Percentiles rank a stretch among this genome's conserved stretches.
Conservation (phyloP, 2,888 invertebrate species). For the Ichneumon xanthorius region DNA sequence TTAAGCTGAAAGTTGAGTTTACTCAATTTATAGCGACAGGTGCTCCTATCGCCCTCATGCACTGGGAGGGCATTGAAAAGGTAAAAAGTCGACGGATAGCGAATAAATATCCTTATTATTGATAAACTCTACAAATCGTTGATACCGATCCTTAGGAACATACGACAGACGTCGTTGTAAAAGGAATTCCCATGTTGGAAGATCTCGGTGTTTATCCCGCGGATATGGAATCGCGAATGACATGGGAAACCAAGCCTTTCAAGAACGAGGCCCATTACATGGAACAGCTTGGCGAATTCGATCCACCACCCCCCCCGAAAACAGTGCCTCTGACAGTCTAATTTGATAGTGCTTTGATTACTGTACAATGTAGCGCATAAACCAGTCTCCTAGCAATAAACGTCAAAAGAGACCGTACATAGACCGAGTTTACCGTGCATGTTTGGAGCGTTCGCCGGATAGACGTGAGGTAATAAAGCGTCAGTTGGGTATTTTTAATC, state of each 20-base stretch:
- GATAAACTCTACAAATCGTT: not conserved
- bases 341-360: conserved; percentile 28
- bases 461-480: not conserved
- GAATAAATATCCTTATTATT: conserved; percentile 50
- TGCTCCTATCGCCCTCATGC: conserved; percentile 89
- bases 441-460: not conserved
- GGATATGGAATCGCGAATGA: conserved; percentile 92
- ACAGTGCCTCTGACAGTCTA: conserved; percentile 75
- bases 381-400: conserved; percentile 14
- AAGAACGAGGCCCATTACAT: conserved; percentile 90
- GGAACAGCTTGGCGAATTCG: conserved; percentile 91
- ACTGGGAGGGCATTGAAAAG: conserved; percentile 93
- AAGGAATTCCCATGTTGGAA: conserved; percentile 91
- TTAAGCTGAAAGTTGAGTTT: conserved; percentile 88
- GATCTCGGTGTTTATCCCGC: conserved; percentile 94
- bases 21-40: conserved; percentile 88
- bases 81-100: conserved; percentile 83
- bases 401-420: not conserved
- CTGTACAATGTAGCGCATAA: not conserved
- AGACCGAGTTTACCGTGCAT: not conserved
- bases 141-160: conserved; percentile 87
- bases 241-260: conserved; percentile 92
- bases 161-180: conserved; percentile 89
- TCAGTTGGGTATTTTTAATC: too few relatives aligned
- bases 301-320: conserved; percentile 88